phyloP scores from a whole-genome alignment of 2,113 vertebrate genomes.

The Lonchura striata region DNA sequence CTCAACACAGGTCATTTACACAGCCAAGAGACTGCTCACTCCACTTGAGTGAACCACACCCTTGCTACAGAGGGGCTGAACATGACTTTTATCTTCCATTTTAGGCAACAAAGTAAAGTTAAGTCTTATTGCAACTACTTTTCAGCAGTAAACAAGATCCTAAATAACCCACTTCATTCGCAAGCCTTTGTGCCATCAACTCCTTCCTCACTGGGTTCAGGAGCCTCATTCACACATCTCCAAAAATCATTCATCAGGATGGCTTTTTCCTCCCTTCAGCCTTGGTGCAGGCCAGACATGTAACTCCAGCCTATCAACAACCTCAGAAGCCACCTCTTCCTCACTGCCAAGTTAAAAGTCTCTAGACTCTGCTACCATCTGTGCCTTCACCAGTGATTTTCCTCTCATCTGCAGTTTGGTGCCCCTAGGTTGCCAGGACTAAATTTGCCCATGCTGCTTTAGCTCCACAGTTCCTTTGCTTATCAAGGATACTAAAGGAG shows the following conservation, averaged over 20 bases:
- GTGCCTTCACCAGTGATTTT: neutral
- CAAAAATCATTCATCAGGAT: fast-evolving
- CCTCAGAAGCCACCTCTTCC: neutral
- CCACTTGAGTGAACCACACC: slow-evolving; percentile 3
- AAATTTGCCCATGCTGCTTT: neutral
- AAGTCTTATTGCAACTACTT: neutral
- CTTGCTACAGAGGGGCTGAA: neutral
- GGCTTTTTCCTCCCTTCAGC: neutral
- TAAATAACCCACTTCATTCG: neutral
- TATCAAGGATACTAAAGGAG: neutral
- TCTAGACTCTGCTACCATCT: neutral
- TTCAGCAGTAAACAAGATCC: neutral
- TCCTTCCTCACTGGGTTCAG: neutral
- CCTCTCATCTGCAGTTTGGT: neutral
- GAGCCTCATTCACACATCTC: neutral
- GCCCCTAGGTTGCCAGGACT: neutral
- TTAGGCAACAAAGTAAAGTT: neutral
- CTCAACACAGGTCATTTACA: neutral
- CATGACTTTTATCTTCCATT: neutral
- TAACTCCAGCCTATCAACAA: neutral
- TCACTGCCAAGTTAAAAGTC: neutral
- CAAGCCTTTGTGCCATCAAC: neutral
- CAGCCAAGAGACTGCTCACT: neutral
- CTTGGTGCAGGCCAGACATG: neutral
- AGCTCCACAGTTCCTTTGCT: neutral